A percentile compares a stretch with the other conserved stretches of the same genome.
phyloP scores from a whole-genome alignment of 2,888 invertebrate genomes.

The Candidula unifasciata region DNA sequence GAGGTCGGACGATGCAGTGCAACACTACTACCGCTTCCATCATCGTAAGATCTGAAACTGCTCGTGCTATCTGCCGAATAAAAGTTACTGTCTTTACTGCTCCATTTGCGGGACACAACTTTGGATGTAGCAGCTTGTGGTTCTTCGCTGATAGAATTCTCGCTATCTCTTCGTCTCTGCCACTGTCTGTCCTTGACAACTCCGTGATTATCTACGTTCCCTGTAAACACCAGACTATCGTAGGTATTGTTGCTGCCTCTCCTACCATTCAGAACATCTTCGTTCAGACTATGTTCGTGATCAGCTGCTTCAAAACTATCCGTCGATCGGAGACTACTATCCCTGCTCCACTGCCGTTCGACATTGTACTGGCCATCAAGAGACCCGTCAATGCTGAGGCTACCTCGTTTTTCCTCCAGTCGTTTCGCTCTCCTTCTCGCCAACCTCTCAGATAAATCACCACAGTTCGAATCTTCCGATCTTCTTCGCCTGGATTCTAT shows the following conservation, averaged over 20 bases:
- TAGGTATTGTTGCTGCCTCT: conserved; percentile 1
- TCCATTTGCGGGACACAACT: background rate
- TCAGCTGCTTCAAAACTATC: conserved; percentile 10
- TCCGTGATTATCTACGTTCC: background rate
- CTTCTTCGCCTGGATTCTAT: background rate
- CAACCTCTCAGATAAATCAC: conserved; percentile 29
- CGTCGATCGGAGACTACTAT: background rate
- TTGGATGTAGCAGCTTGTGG: background rate
- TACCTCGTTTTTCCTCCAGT: conserved; percentile 9
- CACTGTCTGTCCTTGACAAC: background rate
- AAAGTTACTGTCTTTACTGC: conserved; percentile 23
- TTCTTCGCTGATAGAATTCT: background rate
- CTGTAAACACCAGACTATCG: conserved; percentile 3
- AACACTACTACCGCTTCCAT: background rate
- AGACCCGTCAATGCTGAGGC: conserved; percentile 1
- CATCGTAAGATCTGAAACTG: conserved; percentile 23
- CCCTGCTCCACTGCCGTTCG: background rate
- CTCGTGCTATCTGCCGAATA: conserved; percentile 12
- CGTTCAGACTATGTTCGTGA: background rate
- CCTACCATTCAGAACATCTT: background rate
- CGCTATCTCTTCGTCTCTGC: background rate
- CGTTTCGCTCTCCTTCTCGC: conserved; percentile 24
- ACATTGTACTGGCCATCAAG: background rate
- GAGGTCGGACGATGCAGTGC: too few relatives aligned
- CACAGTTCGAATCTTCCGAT: conserved; percentile 11